phyloP scores from a whole-genome alignment of 2,888 invertebrate species.

The Harmothoe impar region DNA sequence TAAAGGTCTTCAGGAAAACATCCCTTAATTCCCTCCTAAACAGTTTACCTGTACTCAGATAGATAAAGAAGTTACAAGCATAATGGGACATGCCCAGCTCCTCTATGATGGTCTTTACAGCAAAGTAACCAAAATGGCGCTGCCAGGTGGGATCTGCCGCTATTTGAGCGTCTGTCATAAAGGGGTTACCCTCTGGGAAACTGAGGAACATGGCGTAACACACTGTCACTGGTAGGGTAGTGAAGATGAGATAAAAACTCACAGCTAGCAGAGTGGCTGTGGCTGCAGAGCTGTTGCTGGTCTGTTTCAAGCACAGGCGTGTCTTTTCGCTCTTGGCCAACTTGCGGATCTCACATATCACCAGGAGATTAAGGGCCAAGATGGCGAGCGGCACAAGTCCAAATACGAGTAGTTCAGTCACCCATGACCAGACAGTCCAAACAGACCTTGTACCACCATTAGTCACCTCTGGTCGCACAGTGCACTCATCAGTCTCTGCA shows the following conservation, averaged over 20 bases:
- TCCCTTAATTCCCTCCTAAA: constrained; percentile 80
- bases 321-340: constrained; percentile 70
- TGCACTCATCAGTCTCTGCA: constrained; percentile 72
- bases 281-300: constrained; percentile 76
- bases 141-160: constrained; percentile 76
- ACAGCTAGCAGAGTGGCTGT: constrained; percentile 82
- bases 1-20: constrained; percentile 68
- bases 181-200: constrained; percentile 71
- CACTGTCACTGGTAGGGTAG: constrained; percentile 79
- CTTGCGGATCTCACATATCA: constrained; percentile 79
- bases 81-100: constrained; percentile 80
- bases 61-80: constrained; percentile 82
- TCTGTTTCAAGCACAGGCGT: constrained; percentile 63
- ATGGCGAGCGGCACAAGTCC: constrained; percentile 80
- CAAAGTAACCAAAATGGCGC: constrained; percentile 76
- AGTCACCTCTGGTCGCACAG: constrained; percentile 72
- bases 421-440: constrained; percentile 81
- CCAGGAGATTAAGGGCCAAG: constrained; percentile 81
- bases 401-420: constrained; percentile 81
- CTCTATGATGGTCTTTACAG: constrained; percentile 76
- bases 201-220: constrained; percentile 74
- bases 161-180: constrained; percentile 74
- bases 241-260: constrained; percentile 79
- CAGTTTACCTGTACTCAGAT: constrained; percentile 81
- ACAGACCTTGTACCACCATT: constrained; percentile 74